Conservation (phyloP, 2,113 vertebrate species). For the Mus pahari region DNA sequence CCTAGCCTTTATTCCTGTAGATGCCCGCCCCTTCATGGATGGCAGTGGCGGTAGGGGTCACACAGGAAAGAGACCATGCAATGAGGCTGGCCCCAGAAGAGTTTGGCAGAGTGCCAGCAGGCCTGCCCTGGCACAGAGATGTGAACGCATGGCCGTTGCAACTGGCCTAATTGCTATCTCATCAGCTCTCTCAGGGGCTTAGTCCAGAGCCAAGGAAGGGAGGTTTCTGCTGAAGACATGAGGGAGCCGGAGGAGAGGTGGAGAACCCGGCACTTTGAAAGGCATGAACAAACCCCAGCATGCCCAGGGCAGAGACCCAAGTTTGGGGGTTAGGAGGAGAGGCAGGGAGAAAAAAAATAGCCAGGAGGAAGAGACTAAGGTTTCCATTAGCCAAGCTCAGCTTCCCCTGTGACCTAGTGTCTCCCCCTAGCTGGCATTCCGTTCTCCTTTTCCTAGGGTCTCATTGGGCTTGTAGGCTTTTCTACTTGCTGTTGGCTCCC, state of each 20-base stretch:
- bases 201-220: conserved; percentile 53
- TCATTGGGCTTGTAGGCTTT: not conserved
- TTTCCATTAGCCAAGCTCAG: conserved; percentile 1
- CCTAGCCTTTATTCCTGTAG: not conserved
- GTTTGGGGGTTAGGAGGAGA: not conserved
- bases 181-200: conserved; percentile 61
- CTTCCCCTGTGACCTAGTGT: conserved; percentile 34
- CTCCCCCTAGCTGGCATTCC: conserved; percentile 46
- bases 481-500: not conserved
- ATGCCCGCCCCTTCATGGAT: not conserved
- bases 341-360: conserved; percentile 61
- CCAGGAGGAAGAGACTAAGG: conserved; percentile 12
- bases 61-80: conserved; percentile 9
- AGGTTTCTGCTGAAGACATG: not conserved
- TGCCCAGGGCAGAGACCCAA: conserved; percentile 68
- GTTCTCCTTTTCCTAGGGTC: conserved; percentile 6
- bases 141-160: conserved; percentile 56
- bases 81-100: conserved; percentile 39
- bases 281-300: conserved; percentile 72
- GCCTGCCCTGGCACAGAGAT: conserved; percentile 65
- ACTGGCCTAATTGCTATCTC: conserved; percentile 71
- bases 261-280: conserved; percentile 56
- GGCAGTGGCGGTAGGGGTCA: not conserved
- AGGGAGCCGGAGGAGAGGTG: conserved; percentile 14
- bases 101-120: conserved; percentile 31